Percentiles rank a stretch among this genome's conserved stretches.
These are phyloP conservation scores for Agapornis roseicollis DNA, from an alignment of 2,113 vertebrate genomes.

Conservation along the genomic window DNA sequence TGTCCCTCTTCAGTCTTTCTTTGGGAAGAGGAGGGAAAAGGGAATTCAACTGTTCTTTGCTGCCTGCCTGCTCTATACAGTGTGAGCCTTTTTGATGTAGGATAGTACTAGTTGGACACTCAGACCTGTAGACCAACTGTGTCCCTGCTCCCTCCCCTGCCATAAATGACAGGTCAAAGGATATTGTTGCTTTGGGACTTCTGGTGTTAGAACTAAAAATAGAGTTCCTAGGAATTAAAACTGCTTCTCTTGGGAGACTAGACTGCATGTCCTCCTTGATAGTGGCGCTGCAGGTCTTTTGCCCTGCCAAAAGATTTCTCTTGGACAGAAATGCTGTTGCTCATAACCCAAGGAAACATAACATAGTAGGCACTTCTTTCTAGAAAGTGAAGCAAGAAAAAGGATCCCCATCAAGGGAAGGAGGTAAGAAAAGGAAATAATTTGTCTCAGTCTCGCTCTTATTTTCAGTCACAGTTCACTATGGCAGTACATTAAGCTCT, in stretches of 20 bases:
- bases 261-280: conserved; percentile 22
- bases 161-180: conserved; percentile 49
- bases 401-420: background rate
- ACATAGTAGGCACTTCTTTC: background rate
- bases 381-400: background rate
- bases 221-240: conserved; percentile 53
- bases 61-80: background rate
- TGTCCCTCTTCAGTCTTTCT: background rate
- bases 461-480: background rate
- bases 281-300: conserved; percentile 16
- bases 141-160: background rate
- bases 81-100: background rate
- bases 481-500: background rate
- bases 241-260: conserved; percentile 23
- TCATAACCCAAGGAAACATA: background rate
- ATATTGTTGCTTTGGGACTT: conserved; percentile 54
- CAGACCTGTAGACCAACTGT: background rate
- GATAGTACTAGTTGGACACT: background rate
- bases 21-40: background rate
- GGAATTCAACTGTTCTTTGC: background rate
- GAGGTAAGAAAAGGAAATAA: background rate
- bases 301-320: background rate
- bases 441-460: background rate
- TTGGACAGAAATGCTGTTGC: background rate
- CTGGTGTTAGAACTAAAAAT: conserved; percentile 48